Percentiles rank a stretch among this genome's conserved stretches.
Conservation (phyloP, 2,888 invertebrate genomes). For the Zaprionus lineosus region DNA sequence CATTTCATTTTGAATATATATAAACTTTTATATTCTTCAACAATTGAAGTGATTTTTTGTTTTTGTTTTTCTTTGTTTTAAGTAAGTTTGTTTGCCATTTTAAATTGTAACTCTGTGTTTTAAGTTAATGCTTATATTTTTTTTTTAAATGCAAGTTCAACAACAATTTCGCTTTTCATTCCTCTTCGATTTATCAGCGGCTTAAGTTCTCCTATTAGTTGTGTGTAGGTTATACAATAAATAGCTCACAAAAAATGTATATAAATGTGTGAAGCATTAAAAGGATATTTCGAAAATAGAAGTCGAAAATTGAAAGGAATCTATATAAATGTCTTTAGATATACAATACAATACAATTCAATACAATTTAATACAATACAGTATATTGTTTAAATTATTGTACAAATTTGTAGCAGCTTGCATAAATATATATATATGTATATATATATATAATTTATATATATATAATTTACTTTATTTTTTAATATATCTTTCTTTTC, state of each 20-base stretch:
- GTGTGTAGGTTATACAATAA: constrained; percentile 44
- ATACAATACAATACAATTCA: constrained; percentile 19
- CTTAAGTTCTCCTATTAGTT: constrained; percentile 18
- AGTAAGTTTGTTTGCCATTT: too few species aligned
- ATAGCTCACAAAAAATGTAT: constrained; percentile 50
- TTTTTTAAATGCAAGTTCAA: constrained; percentile 65
- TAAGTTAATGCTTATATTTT: constrained; percentile 24
- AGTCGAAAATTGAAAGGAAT: constrained; percentile 43
- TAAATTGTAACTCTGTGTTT: too few species aligned
- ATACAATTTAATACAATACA: constrained; percentile 17
- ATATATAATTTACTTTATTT: constrained; percentile 20
- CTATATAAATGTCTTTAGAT: constrained; percentile 31
- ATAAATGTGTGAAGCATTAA: constrained; percentile 40
- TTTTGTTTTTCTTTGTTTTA: constrained; percentile 14
- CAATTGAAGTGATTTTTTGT: constrained; percentile 39
- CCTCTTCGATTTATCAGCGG: constrained; percentile 4
- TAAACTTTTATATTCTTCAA: constrained; percentile 55
- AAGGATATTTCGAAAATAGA: constrained; percentile 31
- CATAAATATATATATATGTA: constrained; percentile 30
- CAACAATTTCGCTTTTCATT: constrained; percentile 55
- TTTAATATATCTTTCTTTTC: not conserved
- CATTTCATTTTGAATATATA: constrained; percentile 29
- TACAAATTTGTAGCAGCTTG: constrained; percentile 57
- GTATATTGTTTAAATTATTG: constrained; percentile 58
- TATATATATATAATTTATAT: constrained; percentile 3